Conservation (phyloP, 2,888 invertebrate species). For the Gryllus longicercus region DNA sequence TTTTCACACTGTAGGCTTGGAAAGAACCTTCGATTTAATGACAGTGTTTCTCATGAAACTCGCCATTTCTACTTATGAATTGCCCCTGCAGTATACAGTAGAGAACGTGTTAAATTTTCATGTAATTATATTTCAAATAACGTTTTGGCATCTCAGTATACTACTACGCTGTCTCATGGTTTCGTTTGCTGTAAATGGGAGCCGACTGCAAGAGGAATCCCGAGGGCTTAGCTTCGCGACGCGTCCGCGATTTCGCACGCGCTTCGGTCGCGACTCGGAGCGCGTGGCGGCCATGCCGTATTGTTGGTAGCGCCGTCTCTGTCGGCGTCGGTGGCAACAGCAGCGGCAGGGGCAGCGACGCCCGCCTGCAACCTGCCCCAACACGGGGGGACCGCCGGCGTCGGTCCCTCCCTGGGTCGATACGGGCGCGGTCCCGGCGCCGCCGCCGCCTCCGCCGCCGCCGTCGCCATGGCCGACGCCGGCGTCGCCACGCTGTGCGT, state of each 20-base stretch:
- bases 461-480: background rate
- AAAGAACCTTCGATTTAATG: too few species aligned
- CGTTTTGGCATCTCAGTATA: too few species aligned
- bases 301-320: slow-evolving; percentile 17
- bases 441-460: background rate
- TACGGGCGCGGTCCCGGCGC: background rate
- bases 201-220: too few species aligned
- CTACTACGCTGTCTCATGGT: too few species aligned
- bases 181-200: too few species aligned
- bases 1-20: too few species aligned
- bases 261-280: background rate
- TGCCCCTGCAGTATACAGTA: too few species aligned
- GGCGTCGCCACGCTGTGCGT: background rate
- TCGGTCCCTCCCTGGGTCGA: background rate
- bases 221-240: background rate
- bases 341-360: background rate
- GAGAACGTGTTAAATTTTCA: too few species aligned
- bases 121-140: too few species aligned
- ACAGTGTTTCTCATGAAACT: too few species aligned
- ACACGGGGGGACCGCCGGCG: background rate
- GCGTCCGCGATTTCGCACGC: background rate
- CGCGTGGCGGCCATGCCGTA: background rate
- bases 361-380: background rate
- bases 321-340: background rate
- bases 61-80: too few species aligned